A percentile compares a stretch with the other conserved stretches of the same genome.
phyloP scores from a whole-genome alignment of 2,888 invertebrate genomes.

The Drosophila histrio region DNA sequence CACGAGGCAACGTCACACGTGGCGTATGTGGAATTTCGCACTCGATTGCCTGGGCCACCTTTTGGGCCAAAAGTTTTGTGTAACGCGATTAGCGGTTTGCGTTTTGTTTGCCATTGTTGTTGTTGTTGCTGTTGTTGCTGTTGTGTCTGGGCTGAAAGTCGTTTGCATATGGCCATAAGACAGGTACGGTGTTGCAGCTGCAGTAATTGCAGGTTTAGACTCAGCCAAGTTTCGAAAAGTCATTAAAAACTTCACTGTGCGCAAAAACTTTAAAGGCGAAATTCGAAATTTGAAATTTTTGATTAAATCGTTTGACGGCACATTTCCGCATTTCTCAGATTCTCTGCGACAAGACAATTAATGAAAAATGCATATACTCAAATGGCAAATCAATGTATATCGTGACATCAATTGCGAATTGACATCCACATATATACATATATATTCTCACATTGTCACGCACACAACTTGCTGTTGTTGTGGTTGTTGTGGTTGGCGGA shows the following conservation, averaged over 20 bases:
- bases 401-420: conserved; percentile 81
- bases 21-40: conserved; percentile 79
- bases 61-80: conserved; percentile 68
- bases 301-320: conserved; percentile 74
- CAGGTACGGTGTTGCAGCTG: conserved; percentile 37
- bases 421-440: conserved; percentile 31
- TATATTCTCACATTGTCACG: conserved; percentile 63
- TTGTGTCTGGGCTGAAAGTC: conserved; percentile 52
- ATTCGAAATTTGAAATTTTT: conserved; percentile 74
- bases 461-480: conserved; percentile 31
- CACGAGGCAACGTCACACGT: conserved; percentile 54
- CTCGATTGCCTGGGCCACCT: conserved; percentile 68
- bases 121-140: conserved; percentile 11
- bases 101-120: conserved; percentile 58
- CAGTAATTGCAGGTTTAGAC: conserved; percentile 73
- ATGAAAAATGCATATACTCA: conserved; percentile 81
- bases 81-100: conserved; percentile 78
- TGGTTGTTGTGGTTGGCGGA: conserved; percentile 9
- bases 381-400: conserved; percentile 82
- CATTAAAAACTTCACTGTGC: conserved; percentile 81
- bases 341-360: conserved; percentile 70
- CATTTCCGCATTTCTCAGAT: conserved; percentile 31
- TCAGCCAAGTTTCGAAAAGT: conserved; percentile 77
- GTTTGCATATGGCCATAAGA: conserved; percentile 37
- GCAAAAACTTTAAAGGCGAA: conserved; percentile 71